Evolutionary conservation across 2,797 vertebrate genomes (phyloP).

Genomic region (Leptodactylus fallax): DNA sequence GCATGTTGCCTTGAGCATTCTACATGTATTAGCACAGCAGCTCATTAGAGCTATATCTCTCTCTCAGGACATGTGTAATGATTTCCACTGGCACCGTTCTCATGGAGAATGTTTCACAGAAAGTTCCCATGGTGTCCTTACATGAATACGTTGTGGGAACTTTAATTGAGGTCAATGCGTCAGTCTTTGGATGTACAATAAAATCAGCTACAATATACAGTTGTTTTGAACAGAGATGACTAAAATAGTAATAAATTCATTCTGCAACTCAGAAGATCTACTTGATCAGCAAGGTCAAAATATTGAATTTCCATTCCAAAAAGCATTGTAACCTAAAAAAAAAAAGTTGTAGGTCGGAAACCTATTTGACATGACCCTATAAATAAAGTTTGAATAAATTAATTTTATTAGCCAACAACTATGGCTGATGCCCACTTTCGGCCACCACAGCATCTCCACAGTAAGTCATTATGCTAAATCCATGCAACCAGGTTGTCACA

Average conservation of each 20-base stretch:
- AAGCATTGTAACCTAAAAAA: background rate
- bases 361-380: no score
- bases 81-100: conserved; percentile 53
- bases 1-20: conserved; percentile 37
- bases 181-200: conserved; percentile 19
- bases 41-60: conserved; percentile 50
- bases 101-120: conserved; percentile 41
- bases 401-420: no score
- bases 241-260: background rate
- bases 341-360: background rate
- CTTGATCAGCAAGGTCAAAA: background rate
- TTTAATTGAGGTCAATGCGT: conserved; percentile 38
- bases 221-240: background rate
- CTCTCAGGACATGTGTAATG: conserved; percentile 48
- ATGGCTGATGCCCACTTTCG: no score
- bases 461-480: no score
- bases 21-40: conserved; percentile 36
- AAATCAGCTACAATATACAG: conserved; percentile 7
- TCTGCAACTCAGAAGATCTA: background rate
- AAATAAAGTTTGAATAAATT: no score
- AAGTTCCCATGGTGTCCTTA: conserved; percentile 43
- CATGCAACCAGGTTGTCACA: no score
- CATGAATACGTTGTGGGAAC: conserved; percentile 13
- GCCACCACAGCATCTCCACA: no score
- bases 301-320: background rate